phyloP scores from a whole-genome alignment of 2,113 vertebrate species.

The Coracopsis vasa region DNA sequence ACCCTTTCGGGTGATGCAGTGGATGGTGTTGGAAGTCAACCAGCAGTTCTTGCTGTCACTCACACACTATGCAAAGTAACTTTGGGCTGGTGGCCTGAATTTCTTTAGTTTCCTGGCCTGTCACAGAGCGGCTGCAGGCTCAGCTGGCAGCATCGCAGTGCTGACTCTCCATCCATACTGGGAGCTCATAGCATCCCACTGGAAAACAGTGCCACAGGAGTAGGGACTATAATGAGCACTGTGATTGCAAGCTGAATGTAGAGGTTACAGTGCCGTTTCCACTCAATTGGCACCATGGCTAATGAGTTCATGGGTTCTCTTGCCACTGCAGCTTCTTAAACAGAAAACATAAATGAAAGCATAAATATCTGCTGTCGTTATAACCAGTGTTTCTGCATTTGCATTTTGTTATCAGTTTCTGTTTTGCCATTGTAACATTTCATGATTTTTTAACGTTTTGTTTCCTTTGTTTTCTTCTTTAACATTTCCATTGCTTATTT shows the following conservation, averaged over 20 bases:
- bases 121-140: background rate
- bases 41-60: background rate
- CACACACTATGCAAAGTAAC: fast-evolving
- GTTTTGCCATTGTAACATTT: constrained; percentile 79
- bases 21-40: background rate
- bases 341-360: background rate
- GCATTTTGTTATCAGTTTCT: constrained; percentile 73
- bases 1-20: background rate
- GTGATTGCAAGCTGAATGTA: background rate
- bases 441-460: constrained; percentile 76
- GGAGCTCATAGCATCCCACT: background rate
- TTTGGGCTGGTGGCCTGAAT: background rate
- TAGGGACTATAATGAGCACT: background rate
- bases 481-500: constrained; percentile 79
- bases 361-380: constrained; percentile 64
- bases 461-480: constrained; percentile 75
- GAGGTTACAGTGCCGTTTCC: background rate
- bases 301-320: background rate
- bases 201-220: background rate
- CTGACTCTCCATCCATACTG: background rate
- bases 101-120: background rate
- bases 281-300: background rate
- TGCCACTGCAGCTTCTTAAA: background rate
- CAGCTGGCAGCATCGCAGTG: fast-evolving
- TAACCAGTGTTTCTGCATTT: constrained; percentile 71